These are phyloP conservation scores for Poecilobothrus nobilitatus DNA, from an alignment of 2,888 invertebrate species.

Conservation along the genomic window DNA sequence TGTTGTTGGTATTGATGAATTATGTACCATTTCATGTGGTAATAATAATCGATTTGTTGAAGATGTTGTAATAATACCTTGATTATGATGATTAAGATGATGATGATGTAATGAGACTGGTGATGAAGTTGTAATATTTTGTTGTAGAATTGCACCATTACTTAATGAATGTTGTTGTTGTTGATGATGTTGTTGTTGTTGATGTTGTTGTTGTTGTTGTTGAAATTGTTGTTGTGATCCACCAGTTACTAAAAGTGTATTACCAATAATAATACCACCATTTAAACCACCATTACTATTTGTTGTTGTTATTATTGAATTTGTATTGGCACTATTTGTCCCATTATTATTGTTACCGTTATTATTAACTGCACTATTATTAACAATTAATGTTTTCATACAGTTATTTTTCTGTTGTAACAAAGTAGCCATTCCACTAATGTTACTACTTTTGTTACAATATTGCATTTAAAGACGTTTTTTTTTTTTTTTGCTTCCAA, in stretches of 20 bases:
- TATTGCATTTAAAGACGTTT: not conserved
- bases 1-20: slow-evolving; percentile 12
- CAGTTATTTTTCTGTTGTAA: slow-evolving; percentile 72
- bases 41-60: slow-evolving; percentile 30
- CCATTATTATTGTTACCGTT: slow-evolving; percentile 19
- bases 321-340: slow-evolving; percentile 20
- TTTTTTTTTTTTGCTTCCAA: too few species aligned
- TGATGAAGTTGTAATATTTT: slow-evolving; percentile 22
- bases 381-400: slow-evolving; percentile 57
- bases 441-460: slow-evolving; percentile 26
- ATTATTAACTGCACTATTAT: slow-evolving; percentile 46
- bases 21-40: slow-evolving; percentile 39
- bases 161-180: not conserved
- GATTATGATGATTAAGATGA: slow-evolving; percentile 25
- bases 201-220: not conserved
- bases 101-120: slow-evolving; percentile 25
- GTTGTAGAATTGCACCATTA: slow-evolving; percentile 13
- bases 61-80: slow-evolving; percentile 11
- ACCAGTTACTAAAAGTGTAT: not conserved
- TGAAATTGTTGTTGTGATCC: not conserved
- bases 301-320: slow-evolving; percentile 12
- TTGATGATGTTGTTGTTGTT: not conserved
- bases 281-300: not conserved
- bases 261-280: not conserved
- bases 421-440: slow-evolving; percentile 63